Conservation (phyloP, 2,888 invertebrate species). For the Sisyra nigra region DNA sequence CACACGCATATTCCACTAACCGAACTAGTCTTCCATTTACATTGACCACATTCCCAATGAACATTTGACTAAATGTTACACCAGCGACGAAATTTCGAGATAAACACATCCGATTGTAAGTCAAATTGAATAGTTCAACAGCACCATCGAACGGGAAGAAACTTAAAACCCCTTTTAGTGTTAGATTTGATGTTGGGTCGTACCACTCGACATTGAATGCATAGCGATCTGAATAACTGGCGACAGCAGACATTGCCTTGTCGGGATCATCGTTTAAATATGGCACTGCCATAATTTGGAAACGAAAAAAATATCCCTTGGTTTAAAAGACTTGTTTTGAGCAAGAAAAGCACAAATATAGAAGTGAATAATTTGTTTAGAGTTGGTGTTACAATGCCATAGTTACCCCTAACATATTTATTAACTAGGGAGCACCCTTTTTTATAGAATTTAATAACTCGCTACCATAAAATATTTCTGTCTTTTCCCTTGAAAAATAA, state of each 20-base stretch:
- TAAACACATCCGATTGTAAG: constrained; percentile 26
- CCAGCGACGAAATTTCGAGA: constrained; percentile 51
- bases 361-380: neutral
- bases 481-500: too few species aligned
- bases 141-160: constrained; percentile 64
- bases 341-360: too few species aligned
- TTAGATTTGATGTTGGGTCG: constrained; percentile 28
- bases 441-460: too few species aligned
- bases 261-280: neutral
- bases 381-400: neutral
- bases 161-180: constrained; percentile 33
- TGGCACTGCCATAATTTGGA: neutral
- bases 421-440: too few species aligned
- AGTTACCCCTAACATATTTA: neutral
- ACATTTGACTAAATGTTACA: constrained; percentile 47
- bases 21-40: constrained; percentile 59
- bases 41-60: constrained; percentile 52
- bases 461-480: too few species aligned
- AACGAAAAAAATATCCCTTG: neutral
- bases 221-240: constrained; percentile 34
- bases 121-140: constrained; percentile 46
- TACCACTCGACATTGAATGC: constrained; percentile 74
- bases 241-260: neutral
- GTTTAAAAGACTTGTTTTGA: neutral
- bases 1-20: constrained; percentile 57